Conservation (phyloP, 2,888 invertebrate species). For the Scaptomyza reducta region DNA sequence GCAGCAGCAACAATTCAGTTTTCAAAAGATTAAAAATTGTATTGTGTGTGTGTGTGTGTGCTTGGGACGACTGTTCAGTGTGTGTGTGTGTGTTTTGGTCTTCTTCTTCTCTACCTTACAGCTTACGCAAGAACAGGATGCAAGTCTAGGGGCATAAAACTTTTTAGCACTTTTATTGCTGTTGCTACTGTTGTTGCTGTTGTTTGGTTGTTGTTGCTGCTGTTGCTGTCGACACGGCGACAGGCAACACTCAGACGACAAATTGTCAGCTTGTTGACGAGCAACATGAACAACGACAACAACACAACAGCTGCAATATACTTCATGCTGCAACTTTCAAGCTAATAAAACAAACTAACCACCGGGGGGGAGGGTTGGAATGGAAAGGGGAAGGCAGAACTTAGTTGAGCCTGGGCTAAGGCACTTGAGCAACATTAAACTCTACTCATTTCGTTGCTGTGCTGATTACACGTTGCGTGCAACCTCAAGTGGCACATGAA, state of each 20-base stretch:
- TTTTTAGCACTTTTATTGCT: conserved; percentile 76
- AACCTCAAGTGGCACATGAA: conserved; percentile 58
- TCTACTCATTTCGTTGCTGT: conserved; percentile 66
- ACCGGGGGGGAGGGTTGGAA: background rate
- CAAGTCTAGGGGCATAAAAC: conserved; percentile 74
- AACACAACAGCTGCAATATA: conserved; percentile 34
- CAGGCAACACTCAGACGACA: conserved; percentile 65
- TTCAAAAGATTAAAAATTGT: conserved; percentile 69
- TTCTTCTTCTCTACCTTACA: conserved; percentile 9
- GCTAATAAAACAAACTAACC: conserved; percentile 46
- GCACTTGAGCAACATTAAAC: conserved; percentile 74
- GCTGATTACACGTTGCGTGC: conserved; percentile 69
- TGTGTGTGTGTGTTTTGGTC: background rate
- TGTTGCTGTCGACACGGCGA: conserved; percentile 40
- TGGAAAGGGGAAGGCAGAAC: background rate
- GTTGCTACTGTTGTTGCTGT: conserved; percentile 26
- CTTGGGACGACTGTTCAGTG: background rate
- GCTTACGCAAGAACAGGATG: conserved; percentile 63
- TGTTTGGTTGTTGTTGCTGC: conserved; percentile 45
- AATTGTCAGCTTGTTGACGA: conserved; percentile 75
- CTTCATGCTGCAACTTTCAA: conserved; percentile 23
- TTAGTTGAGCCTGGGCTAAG: conserved; percentile 13
- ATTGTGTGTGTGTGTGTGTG: conserved; percentile 32
- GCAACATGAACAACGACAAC: conserved; percentile 21
- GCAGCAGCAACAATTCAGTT: conserved; percentile 50